phyloP scores from a whole-genome alignment of 2,797 vertebrate genomes.

The Artibeus jamaicensis region DNA sequence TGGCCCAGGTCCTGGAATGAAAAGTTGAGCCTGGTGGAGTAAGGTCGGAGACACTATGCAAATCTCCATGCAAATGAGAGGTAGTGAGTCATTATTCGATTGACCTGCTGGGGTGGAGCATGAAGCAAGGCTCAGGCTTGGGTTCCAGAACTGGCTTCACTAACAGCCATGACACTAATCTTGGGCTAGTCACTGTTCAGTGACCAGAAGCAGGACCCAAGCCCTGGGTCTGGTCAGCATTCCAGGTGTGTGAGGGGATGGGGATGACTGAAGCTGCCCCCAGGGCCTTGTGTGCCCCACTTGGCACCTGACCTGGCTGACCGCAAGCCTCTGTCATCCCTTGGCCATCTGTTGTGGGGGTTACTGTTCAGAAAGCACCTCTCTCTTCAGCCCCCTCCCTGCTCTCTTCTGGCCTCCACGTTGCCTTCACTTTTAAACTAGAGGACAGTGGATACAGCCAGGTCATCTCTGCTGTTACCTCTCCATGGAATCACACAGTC shows the following conservation, averaged over 20 bases:
- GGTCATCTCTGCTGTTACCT: neutral
- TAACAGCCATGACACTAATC: neutral
- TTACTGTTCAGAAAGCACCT: neutral
- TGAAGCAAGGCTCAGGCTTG: neutral
- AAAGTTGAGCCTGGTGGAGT: slow-evolving; percentile 33
- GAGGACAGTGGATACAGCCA: neutral
- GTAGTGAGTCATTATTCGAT: slow-evolving; percentile 19
- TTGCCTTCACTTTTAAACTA: neutral
- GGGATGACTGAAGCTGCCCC: neutral
- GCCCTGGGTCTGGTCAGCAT: neutral
- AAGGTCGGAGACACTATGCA: slow-evolving; percentile 45
- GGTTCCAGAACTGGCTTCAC: neutral
- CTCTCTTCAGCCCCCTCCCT: neutral
- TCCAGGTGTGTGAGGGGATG: neutral
- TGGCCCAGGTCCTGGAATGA: neutral
- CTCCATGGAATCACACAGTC: neutral
- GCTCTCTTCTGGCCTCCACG: neutral
- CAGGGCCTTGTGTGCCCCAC: neutral
- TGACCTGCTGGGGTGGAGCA: neutral
- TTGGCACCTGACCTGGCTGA: neutral
- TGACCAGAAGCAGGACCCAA: neutral
- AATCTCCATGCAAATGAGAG: slow-evolving; percentile 40
- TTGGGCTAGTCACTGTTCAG: neutral
- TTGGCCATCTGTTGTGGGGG: neutral
- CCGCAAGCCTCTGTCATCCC: neutral